A percentile compares a stretch with the other conserved stretches of the same genome.
Conservation (phyloP, 2,888 invertebrate genomes). For the Mythimna lalbum region DNA sequence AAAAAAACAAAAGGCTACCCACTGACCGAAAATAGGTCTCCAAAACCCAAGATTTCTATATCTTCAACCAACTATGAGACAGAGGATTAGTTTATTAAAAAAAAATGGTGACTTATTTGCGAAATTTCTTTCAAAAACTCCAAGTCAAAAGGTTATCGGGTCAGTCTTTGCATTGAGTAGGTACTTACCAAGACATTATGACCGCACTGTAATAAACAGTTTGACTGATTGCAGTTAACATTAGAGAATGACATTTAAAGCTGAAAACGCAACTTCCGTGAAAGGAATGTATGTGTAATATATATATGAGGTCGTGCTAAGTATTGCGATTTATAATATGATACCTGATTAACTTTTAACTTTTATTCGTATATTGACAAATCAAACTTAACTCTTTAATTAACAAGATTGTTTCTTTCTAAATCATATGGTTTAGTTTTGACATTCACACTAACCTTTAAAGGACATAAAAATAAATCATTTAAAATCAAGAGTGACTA, state of each 20-base stretch:
- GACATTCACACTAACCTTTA: slow-evolving; percentile 9
- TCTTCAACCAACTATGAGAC: background rate
- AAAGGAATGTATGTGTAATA: slow-evolving; percentile 39
- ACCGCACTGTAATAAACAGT: slow-evolving; percentile 25
- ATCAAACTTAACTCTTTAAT: background rate
- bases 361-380: slow-evolving; percentile 24
- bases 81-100: slow-evolving; percentile 10
- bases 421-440: background rate
- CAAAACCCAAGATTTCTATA: no score
- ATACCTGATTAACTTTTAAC: slow-evolving; percentile 27
- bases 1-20: no score
- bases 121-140: slow-evolving; percentile 30
- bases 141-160: slow-evolving; percentile 43
- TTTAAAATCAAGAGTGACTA: no score
- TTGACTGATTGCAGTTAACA: slow-evolving; percentile 22
- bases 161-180: slow-evolving; percentile 33
- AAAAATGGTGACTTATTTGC: slow-evolving; percentile 36
- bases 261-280: slow-evolving; percentile 52
- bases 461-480: background rate
- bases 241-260: slow-evolving; percentile 48
- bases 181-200: slow-evolving; percentile 33
- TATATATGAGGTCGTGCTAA: slow-evolving; percentile 25
- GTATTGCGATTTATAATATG: slow-evolving; percentile 24
- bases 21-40: no score
- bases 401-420: background rate